Base-by-base conservation (phyloP, 2,888 invertebrate species). In the Bellardia pandia region DNA sequence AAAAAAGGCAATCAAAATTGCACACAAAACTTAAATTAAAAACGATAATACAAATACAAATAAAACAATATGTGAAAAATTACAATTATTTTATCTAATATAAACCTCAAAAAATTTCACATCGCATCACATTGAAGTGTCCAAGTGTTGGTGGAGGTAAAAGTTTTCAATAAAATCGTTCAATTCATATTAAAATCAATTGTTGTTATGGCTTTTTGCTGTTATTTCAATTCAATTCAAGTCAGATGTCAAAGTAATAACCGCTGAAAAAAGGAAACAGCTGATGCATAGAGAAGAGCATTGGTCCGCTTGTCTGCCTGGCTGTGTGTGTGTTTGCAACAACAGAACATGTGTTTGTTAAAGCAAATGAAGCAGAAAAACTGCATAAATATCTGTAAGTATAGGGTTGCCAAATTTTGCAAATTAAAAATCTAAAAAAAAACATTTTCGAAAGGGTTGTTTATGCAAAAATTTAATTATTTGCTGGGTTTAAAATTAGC, bases 311-410 rank as follows among this genome's bases (percentile, higher is more conserved):
- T 53, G 23, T 16, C 6, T 62, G 14, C 42, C 2, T 11, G 3
- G 37, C 1, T 71, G 37, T 23, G 40, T 60, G 56, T 45, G 14
- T 51, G 16, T 58, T 56, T 48, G 58, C 66, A 48, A 51, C 14
- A 53, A 9, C 2, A 23, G 5, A 37, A 40, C 37, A 33, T 58
- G n/a, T 79, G 68, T 48, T 72, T 68, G 23, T 23, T 11, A 68
- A 78, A 85, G 74, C 74, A 81, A 86, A 74, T 81, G 60, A 80
- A 60, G 80, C 80, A 80, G 80, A 81, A 84, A 80, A 77, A 66
- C 60, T 84, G 45, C 42, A 74, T 72, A 23, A 23, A 23, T 23
- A 68, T 16, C 78, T 69, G 66, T 60, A 53, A 11, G 37, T 77
- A 56, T 45, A 84, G 86, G 68, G 83, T 80, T 85, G 42, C 86